These are phyloP conservation scores for Apeira syringaria DNA, from an alignment of 2,888 invertebrate genomes.

Conservation along the genomic window DNA sequence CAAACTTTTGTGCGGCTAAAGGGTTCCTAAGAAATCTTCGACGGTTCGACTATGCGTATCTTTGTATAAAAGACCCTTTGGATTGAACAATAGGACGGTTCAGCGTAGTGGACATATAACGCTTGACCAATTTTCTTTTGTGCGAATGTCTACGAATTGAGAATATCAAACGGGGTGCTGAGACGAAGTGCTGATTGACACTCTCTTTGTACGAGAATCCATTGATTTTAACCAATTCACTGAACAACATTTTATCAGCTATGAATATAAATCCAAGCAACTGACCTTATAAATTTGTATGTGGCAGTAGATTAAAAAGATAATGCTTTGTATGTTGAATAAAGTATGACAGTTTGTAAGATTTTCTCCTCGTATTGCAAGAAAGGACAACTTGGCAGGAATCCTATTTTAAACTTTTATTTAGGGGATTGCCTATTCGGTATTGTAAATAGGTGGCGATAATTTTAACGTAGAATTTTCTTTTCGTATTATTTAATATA, in stretches of 20 bases:
- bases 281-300: conserved; percentile 23
- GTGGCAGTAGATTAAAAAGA: conserved; percentile 20
- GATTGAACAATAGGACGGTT: conserved; percentile 72
- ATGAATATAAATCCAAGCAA: conserved; percentile 27
- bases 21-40: conserved; percentile 51
- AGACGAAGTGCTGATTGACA: conserved; percentile 66
- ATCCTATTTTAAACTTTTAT: conserved; percentile 5
- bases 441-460: too few species aligned
- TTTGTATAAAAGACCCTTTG: conserved; percentile 65
- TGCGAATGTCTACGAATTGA: conserved; percentile 71
- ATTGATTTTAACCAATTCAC: conserved; percentile 68
- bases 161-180: conserved; percentile 70
- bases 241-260: conserved; percentile 47
- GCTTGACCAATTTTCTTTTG: conserved; percentile 82
- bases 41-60: conserved; percentile 49
- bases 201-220: conserved; percentile 62
- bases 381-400: conserved; percentile 7
- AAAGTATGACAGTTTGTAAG: too few species aligned
- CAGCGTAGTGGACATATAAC: conserved; percentile 76
- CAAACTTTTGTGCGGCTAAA: conserved; percentile 56
- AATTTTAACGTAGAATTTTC: too few species aligned
- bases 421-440: not conserved
- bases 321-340: conserved; percentile 33
- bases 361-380: conserved; percentile 18
- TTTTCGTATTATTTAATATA: too few species aligned